phyloP scores from a whole-genome alignment of 1,140 invertebrate genomes.

The Drosophila nannoptera region DNA sequence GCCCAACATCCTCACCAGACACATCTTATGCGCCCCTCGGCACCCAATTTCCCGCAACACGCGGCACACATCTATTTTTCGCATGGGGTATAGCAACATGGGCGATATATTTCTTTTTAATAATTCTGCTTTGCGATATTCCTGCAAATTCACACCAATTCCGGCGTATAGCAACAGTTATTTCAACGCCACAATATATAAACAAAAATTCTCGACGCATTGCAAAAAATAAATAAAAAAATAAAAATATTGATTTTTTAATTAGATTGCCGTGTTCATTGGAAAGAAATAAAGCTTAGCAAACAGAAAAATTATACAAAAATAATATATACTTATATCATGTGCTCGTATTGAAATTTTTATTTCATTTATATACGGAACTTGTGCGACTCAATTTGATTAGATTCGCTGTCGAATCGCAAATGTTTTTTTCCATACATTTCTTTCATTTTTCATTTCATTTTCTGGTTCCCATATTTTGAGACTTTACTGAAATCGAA shows the following conservation, averaged over 20 bases:
- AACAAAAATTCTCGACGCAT: not conserved
- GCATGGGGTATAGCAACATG: constrained; percentile 2
- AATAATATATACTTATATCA: too few species aligned
- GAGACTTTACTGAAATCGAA: not conserved
- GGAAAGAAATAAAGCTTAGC: not conserved
- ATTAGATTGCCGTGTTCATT: constrained; percentile 6
- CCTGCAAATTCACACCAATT: constrained; percentile 2
- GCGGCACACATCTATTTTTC: constrained; percentile 24
- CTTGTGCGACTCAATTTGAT: too few species aligned
- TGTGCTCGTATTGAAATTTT: too few species aligned
- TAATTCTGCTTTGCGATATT: constrained; percentile 52
- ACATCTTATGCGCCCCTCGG: too few species aligned
- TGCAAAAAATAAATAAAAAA: not conserved
- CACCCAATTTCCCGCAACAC: constrained; percentile 24
- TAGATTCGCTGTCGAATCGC: too few species aligned
- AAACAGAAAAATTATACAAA: too few species aligned
- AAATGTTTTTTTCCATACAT: not conserved
- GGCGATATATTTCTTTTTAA: constrained; percentile 46
- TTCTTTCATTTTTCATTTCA: not conserved
- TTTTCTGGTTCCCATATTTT: not conserved
- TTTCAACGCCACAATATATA: constrained; percentile 9
- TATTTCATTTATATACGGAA: too few species aligned
- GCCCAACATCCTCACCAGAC: not conserved
- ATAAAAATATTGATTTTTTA: not conserved
- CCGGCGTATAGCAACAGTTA: not conserved